Conservation (phyloP, 2,797 vertebrate genomes). For the Bovichtus variegatus region DNA sequence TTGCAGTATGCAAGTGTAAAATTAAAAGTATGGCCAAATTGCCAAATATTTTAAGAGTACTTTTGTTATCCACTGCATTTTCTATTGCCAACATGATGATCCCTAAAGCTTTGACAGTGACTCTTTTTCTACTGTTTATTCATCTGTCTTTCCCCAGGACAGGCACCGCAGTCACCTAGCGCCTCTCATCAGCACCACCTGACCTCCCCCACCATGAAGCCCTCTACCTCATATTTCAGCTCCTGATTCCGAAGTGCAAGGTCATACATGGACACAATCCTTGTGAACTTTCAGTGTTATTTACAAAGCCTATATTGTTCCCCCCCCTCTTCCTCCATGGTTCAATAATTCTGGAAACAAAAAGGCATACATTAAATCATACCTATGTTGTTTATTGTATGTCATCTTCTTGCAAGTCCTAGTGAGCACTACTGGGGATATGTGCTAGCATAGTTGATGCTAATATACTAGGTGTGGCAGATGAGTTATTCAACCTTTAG, state of each 20-base stretch:
- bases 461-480: slow-evolving; percentile 1
- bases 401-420: background rate
- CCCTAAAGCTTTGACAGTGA: background rate
- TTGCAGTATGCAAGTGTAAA: background rate
- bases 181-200: slow-evolving; percentile 82
- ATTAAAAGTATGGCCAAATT: background rate
- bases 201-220: slow-evolving; percentile 73
- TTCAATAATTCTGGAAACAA: background rate
- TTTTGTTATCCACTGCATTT: background rate
- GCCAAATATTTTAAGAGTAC: background rate
- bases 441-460: background rate
- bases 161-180: slow-evolving; percentile 76
- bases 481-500: background rate
- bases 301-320: background rate
- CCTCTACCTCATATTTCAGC: slow-evolving; percentile 78
- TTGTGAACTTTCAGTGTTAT: background rate
- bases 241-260: slow-evolving; percentile 45
- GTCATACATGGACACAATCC: background rate
- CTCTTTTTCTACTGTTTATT: background rate
- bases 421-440: background rate
- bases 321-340: background rate
- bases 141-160: slow-evolving; percentile 64
- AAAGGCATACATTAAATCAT: background rate
- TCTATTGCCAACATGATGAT: background rate
- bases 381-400: background rate